phyloP scores from a whole-genome alignment of 2,888 invertebrate genomes.

The Zaprionus bogoriensis region DNA sequence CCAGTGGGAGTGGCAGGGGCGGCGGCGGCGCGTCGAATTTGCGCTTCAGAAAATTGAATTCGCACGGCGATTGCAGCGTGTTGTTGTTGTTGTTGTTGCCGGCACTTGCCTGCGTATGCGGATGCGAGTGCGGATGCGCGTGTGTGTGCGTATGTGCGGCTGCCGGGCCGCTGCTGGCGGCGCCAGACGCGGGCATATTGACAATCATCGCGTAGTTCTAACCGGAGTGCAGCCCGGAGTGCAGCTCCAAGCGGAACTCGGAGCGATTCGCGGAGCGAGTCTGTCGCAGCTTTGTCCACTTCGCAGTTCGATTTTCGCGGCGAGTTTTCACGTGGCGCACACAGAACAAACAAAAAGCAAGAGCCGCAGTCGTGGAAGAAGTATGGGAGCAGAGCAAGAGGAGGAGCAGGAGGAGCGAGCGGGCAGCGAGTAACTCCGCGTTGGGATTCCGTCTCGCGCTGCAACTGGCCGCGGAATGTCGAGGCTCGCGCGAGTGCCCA shows the following conservation, averaged over 20 bases:
- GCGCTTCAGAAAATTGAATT: slow-evolving; percentile 80
- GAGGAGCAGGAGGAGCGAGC: neutral
- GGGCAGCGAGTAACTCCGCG: slow-evolving; percentile 30
- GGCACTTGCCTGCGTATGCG: slow-evolving; percentile 11
- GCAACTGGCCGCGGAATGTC: slow-evolving; percentile 68
- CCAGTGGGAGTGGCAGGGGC: slow-evolving; percentile 37
- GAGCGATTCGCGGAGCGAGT: neutral
- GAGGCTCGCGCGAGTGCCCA: slow-evolving; percentile 2
- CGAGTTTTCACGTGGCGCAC: slow-evolving; percentile 36
- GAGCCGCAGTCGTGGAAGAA: slow-evolving; percentile 4
- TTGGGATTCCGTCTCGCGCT: slow-evolving; percentile 61
- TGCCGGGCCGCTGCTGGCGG: slow-evolving; percentile 32
- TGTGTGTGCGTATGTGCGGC: slow-evolving; percentile 9
- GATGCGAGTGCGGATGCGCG: neutral
- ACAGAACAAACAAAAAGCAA: slow-evolving; percentile 42
- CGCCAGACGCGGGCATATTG: slow-evolving; percentile 71
- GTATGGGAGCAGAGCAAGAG: too few relatives aligned
- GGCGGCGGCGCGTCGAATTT: slow-evolving; percentile 62
- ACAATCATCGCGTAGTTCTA: slow-evolving; percentile 79
- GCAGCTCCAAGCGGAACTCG: neutral
- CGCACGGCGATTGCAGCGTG: slow-evolving; percentile 56
- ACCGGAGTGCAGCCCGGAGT: neutral
- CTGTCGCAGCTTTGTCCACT: neutral
- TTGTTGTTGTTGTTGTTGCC: slow-evolving; percentile 54
- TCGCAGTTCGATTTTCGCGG: neutral